Conservation (phyloP, 2,797 vertebrate species). For the Garrulus glandarius region DNA sequence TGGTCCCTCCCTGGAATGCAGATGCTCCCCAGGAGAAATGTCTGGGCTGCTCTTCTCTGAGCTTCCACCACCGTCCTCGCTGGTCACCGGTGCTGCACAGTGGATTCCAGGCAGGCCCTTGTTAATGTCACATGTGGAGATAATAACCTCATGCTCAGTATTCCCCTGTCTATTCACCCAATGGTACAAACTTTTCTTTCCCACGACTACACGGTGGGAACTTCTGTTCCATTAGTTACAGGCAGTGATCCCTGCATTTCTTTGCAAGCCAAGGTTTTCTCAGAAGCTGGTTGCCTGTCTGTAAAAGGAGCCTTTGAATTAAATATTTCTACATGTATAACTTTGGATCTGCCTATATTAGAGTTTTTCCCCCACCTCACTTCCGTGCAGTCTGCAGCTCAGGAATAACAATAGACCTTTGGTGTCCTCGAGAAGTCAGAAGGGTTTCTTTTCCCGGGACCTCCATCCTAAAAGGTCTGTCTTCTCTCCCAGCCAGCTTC, state of each 20-base stretch:
- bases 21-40: neutral
- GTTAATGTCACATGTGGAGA: neutral
- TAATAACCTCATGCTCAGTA: conserved; percentile 1
- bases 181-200: neutral
- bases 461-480: neutral
- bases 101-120: neutral
- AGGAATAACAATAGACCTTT: neutral
- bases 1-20: neutral
- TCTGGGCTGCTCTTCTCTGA: neutral
- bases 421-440: neutral
- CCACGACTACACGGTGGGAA: conserved; percentile 26
- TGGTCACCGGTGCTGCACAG: neutral
- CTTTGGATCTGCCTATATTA: neutral
- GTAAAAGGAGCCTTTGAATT: neutral
- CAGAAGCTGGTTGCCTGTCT: neutral
- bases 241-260: neutral
- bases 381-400: neutral
- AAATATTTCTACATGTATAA: neutral
- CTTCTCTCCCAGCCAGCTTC: neutral
- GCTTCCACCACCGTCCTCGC: neutral
- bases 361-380: neutral
- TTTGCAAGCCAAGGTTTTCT: neutral
- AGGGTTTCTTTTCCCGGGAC: neutral
- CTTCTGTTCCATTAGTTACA: neutral
- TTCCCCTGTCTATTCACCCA: conserved; percentile 53